Percentiles rank a stretch among this genome's conserved stretches.
These are phyloP conservation scores for Pteromalus puparum DNA, from an alignment of 1,140 invertebrate genomes.

Conservation along the genomic window DNA sequence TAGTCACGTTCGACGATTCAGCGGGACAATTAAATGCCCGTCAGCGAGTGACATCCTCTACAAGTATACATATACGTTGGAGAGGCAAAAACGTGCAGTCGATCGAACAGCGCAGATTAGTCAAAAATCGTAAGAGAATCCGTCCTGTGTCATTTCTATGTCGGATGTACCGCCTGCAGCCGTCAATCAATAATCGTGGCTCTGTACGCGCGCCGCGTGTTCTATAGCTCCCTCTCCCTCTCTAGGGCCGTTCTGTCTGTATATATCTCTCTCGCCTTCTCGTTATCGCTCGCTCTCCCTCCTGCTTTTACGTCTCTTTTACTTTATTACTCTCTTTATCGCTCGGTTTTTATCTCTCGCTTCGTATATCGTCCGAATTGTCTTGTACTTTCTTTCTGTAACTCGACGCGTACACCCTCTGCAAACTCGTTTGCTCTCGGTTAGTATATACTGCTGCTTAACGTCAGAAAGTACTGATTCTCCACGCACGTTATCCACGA, in stretches of 20 bases:
- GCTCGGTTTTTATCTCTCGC: slow-evolving; percentile 19
- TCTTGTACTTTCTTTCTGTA: slow-evolving; percentile 26
- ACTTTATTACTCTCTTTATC: slow-evolving; percentile 31
- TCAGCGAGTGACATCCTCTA: background rate
- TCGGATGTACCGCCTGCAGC: background rate
- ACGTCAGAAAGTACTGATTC: too few species aligned
- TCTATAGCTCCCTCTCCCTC: slow-evolving; percentile 18
- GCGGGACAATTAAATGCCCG: background rate
- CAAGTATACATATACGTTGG: background rate
- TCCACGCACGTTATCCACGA: background rate
- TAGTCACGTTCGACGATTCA: background rate
- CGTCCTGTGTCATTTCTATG: slow-evolving; percentile 24
- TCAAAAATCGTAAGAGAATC: slow-evolving; percentile 27
- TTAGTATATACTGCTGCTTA: too few species aligned
- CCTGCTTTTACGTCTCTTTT: slow-evolving; percentile 29
- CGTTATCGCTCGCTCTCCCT: slow-evolving; percentile 40
- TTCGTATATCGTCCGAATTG: slow-evolving; percentile 16
- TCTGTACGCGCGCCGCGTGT: background rate
- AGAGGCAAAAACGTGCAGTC: background rate
- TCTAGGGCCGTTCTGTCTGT: background rate
- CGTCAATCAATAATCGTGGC: slow-evolving; percentile 47
- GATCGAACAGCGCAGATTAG: slow-evolving; percentile 1
- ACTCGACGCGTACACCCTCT: background rate
- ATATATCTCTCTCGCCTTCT: slow-evolving; percentile 24
- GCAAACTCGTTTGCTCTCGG: slow-evolving; percentile 29